Conservation (phyloP, 2,888 invertebrate species). For the Pachycephus smyrnensis region DNA sequence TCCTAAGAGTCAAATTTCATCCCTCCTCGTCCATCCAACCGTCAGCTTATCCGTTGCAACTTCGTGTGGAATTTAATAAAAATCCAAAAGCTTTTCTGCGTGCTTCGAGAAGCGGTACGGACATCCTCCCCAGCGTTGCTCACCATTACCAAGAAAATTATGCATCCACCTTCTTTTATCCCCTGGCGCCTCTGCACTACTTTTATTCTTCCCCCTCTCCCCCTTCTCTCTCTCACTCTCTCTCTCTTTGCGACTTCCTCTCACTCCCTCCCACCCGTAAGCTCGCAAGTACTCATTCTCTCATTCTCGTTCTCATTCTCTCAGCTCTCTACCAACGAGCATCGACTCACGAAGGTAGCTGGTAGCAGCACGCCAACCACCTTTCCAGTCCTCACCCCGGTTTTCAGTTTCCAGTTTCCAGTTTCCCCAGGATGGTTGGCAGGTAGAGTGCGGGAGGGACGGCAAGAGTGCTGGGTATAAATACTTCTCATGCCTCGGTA, state of each 20-base stretch:
- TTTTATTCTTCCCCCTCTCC: conserved; percentile 13
- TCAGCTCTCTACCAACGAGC: background rate
- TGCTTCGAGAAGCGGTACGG: conserved; percentile 16
- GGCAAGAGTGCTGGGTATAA: conserved; percentile 19
- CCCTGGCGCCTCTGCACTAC: background rate
- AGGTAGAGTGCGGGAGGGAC: background rate
- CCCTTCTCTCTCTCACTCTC: conserved; percentile 4
- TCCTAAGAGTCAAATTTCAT: background rate
- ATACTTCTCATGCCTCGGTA: conserved; percentile 32
- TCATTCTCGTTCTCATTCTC: conserved; percentile 3
- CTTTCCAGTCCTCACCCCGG: background rate
- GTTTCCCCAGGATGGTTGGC: background rate
- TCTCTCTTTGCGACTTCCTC: conserved; percentile 13
- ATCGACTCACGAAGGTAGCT: background rate
- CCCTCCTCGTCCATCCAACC: background rate
- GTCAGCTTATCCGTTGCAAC: background rate
- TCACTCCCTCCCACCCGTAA: background rate
- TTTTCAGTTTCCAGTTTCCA: background rate
- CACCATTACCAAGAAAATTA: conserved; percentile 27
- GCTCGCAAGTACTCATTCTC: background rate
- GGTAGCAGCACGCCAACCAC: background rate
- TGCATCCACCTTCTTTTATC: conserved; percentile 12
- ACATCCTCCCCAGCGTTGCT: conserved; percentile 1
- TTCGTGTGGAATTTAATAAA: conserved; percentile 37
- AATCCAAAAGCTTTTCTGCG: conserved; percentile 27